Conservation (phyloP, 2,888 invertebrate species). For the Itoplectis maculator region DNA sequence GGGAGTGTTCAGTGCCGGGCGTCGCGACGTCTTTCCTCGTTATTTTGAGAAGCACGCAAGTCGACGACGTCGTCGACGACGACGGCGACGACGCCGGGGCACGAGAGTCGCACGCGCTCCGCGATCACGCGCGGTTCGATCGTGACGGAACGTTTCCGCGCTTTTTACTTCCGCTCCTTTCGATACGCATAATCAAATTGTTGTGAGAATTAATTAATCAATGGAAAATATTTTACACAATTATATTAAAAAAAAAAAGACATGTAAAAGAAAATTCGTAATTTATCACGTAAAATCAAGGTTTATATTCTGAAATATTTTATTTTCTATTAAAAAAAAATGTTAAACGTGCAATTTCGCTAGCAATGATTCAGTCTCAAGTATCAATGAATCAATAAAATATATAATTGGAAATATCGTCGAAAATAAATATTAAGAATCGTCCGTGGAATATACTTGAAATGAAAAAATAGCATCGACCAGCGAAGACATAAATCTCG, state of each 20-base stretch:
- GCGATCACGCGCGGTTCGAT: slow-evolving; percentile 59
- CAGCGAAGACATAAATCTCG: background rate
- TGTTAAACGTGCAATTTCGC: background rate
- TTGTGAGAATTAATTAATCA: background rate
- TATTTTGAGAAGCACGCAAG: slow-evolving; percentile 73
- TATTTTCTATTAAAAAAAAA: background rate
- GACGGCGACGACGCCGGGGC: slow-evolving; percentile 19
- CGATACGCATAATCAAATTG: background rate
- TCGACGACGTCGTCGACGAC: slow-evolving; percentile 58
- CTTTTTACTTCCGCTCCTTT: slow-evolving; percentile 26
- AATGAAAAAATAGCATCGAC: no score
- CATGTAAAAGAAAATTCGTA: background rate
- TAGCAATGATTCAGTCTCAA: background rate
- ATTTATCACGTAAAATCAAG: background rate
- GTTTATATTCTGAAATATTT: background rate
- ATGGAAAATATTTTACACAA: background rate
- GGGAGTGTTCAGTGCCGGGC: slow-evolving; percentile 53
- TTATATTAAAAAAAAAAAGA: background rate
- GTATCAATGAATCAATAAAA: background rate
- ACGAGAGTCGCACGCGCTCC: slow-evolving; percentile 56
- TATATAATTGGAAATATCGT: background rate
- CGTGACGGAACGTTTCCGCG: slow-evolving; percentile 51
- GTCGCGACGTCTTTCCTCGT: slow-evolving; percentile 71
- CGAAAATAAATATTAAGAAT: background rate
- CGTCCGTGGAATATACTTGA: background rate